phyloP scores from a whole-genome alignment of 2,888 invertebrate genomes.

The Orchesella flavescens region DNA sequence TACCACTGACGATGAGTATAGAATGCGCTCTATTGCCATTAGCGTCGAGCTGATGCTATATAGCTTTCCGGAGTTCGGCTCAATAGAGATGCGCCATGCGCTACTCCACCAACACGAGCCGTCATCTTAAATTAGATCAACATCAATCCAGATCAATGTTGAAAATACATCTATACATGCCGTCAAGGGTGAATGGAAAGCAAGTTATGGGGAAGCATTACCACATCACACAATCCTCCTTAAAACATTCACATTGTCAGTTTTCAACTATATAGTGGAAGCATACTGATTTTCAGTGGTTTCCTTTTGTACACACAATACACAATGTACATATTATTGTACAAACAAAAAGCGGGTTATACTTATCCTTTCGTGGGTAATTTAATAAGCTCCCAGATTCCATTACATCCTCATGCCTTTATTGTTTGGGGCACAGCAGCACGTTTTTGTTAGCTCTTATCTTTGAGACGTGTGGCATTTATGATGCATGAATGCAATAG shows the following conservation, averaged over 20 bases:
- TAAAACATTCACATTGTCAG: not conserved
- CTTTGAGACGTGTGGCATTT: not conserved
- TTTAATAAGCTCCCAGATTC: constrained; percentile 23
- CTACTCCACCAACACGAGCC: not conserved
- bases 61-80: not conserved
- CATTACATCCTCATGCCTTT: constrained; percentile 20
- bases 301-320: no score
- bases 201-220: not conserved
- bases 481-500: not conserved
- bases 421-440: not conserved
- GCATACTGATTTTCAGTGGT: not conserved
- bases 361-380: constrained; percentile 4
- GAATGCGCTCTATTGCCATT: not conserved
- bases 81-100: not conserved
- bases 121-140: constrained; percentile 38
- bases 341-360: not conserved
- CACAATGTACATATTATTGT: not conserved
- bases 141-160: constrained; percentile 40
- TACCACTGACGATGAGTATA: no score
- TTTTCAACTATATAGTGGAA: not conserved
- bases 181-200: constrained; percentile 14
- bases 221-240: not conserved
- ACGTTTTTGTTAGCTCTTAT: not conserved
- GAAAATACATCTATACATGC: not conserved
- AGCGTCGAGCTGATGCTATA: not conserved